Evolutionary conservation across 2,113 vertebrate genomes (phyloP), one percentile per base, ranked within the genome.

Genomic region (Steatornis caripensis): DNA sequence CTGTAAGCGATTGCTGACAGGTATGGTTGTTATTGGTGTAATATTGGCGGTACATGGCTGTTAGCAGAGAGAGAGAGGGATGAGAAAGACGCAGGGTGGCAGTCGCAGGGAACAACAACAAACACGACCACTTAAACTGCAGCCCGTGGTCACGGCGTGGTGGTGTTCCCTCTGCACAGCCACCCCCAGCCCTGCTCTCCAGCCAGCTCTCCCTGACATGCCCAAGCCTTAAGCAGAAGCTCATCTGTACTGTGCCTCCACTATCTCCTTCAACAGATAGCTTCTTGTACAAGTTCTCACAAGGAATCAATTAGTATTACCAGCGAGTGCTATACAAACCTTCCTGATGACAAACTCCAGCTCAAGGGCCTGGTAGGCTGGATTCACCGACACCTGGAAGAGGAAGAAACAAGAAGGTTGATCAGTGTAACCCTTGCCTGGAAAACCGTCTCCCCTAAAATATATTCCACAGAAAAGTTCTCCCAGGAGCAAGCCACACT

Each of bases 351-450:
- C 98, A 90, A 97, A 98, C 94, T 99, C 99, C 93, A 98, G 92
- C 80, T 99, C 99, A 29, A 89, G 65, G 30, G 96, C 32, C 92
- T 99, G 99, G 97, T 99, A 99, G 12, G 99, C 99, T 66, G 99
- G 99, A 95, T 99, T 99, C 93, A 99, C 98, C 46, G 99, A 98
- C 3, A 99, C 99, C 99, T 99, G 65, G 65, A 68, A 46, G 16
- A 89, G 58, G 15, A 15, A 90, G 37, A 90, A 80, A 89, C 6
- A 62, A 68, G 32, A 86, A 61, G 10, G 23, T 11, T 39, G 43
- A 72, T 91, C 71, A 87, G 76, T 26, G 36, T 19, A 48, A 65
- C 12, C 8, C 26, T 71, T 49, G 23, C 61, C 57, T 61, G 90
- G 37, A 76, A 84, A 85, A 61, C 1, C 2, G 9, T 37, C 55